Evolutionary conservation across 2,797 vertebrate genomes (phyloP), one percentile per base, ranked within the genome.

Genomic region (Oreortyx pictus): DNA sequence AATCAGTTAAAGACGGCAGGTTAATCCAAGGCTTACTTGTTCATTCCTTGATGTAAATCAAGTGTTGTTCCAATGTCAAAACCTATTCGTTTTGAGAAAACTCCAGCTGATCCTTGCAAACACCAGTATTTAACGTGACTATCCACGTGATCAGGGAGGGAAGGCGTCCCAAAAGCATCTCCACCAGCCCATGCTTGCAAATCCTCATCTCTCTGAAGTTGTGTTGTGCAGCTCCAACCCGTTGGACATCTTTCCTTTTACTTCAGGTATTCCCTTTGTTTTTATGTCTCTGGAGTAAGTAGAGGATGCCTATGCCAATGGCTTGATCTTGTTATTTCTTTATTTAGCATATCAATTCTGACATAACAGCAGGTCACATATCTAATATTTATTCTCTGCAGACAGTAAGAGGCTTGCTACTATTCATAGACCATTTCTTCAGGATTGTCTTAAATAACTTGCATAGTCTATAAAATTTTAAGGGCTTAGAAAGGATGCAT

Each of bases 401-500:
- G 81, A 35, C 37, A 81, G 92, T 87, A 77, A 77, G 31, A 91
- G 31, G 49, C 29, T 57, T 68, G n/a, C 17, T 73, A 37, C 16
- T 86, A 37, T 75, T 73, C 46, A 43, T 50, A 17, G 89, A 81
- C 88, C 82, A 80, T 75, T 84, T 82, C 37, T 94, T 95, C 33
- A 87, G 66, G 44, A 79, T 66, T 86, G 25, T 93, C 80, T 95
- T 91, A 96, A 87, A 68, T 92, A 92, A 92, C 77, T 87, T 86
- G 52, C 47, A 39, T 41, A 82, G 73, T 52, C 46, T 92, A 77
- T 91, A 88, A 86, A 89, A 89, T 78, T 90, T 89, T 72, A 94
- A 89, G 77, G 65, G 14, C 37, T 92, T 91, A 57, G 41, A 78
- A 90, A 88, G 74, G 44, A 87, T 76, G 20, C 24, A 56, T 27